Conservation (phyloP, 2,113 vertebrate genomes). For the Zingel zingel region DNA sequence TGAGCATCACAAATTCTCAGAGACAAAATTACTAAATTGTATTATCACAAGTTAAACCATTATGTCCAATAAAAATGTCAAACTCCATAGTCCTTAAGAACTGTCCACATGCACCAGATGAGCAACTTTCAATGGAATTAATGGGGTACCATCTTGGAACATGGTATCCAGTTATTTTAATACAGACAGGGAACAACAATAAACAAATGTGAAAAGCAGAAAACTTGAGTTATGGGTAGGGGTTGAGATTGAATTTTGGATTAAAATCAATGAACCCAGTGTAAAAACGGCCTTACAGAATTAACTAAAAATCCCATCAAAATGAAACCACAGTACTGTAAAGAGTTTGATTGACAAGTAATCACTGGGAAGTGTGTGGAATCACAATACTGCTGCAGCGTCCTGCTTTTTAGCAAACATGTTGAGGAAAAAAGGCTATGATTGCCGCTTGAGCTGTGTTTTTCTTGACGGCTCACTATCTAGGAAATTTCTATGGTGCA, state of each 20-base stretch:
- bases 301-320: not conserved
- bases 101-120: not conserved
- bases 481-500: conserved; percentile 7
- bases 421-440: conserved; percentile 12
- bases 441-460: conserved; percentile 45
- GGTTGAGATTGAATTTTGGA: not conserved
- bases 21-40: not conserved
- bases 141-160: not conserved
- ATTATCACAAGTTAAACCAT: not conserved
- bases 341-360: conserved; percentile 38
- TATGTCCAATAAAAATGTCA: too few species aligned
- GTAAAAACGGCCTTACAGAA: not conserved
- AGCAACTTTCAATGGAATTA: not conserved
- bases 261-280: not conserved
- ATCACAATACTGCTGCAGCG: conserved; percentile 12
- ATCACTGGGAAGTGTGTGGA: conserved; percentile 15
- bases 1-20: not conserved
- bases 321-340: not conserved
- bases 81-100: not conserved
- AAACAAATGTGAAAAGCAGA: not conserved
- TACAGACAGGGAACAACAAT: not conserved
- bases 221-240: not conserved
- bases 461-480: conserved; percentile 27
- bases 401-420: conserved; percentile 12
- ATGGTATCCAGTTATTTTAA: not conserved